Evolutionary conservation across 2,888 invertebrate genomes (phyloP).

Genomic region (Morpho helenor): DNA sequence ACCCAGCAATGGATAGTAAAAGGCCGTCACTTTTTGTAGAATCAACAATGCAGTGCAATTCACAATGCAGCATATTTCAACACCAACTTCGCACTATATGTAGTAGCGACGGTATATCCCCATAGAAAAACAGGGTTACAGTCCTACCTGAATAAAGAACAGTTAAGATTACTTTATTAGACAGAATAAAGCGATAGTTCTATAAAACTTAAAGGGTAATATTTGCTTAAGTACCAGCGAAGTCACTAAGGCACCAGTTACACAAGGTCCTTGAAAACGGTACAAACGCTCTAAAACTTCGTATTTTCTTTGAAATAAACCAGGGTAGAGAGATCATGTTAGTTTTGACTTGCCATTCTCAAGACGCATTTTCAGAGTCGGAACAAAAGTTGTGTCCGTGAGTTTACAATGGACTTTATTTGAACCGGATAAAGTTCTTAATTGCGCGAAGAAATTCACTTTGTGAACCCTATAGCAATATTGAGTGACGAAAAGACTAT

Average conservation of each 20-base stretch:
- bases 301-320: slow-evolving; percentile 29
- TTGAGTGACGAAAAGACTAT: slow-evolving; percentile 49
- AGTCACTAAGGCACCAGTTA: slow-evolving; percentile 40
- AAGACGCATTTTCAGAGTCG: slow-evolving; percentile 51
- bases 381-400: slow-evolving; percentile 52
- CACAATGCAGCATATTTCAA: too few relatives aligned
- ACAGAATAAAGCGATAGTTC: slow-evolving; percentile 60
- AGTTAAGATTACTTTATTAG: slow-evolving; percentile 59
- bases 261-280: slow-evolving; percentile 33
- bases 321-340: slow-evolving; percentile 43
- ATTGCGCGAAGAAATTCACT: slow-evolving; percentile 31
- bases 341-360: slow-evolving; percentile 53
- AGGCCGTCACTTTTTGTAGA: too few relatives aligned
- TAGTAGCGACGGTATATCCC: background rate
- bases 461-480: slow-evolving; percentile 48
- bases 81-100: too few relatives aligned
- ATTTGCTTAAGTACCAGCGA: slow-evolving; percentile 60
- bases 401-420: slow-evolving; percentile 37
- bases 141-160: slow-evolving; percentile 24
- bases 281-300: slow-evolving; percentile 29
- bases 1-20: too few relatives aligned
- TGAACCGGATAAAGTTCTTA: slow-evolving; percentile 37
- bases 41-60: too few relatives aligned
- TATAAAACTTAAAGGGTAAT: slow-evolving; percentile 67
- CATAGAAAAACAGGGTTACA: slow-evolving; percentile 10